phyloP scores from a whole-genome alignment of 35 echinoderm and acorn worm genomes.

The Ophioderma brevispina region DNA sequence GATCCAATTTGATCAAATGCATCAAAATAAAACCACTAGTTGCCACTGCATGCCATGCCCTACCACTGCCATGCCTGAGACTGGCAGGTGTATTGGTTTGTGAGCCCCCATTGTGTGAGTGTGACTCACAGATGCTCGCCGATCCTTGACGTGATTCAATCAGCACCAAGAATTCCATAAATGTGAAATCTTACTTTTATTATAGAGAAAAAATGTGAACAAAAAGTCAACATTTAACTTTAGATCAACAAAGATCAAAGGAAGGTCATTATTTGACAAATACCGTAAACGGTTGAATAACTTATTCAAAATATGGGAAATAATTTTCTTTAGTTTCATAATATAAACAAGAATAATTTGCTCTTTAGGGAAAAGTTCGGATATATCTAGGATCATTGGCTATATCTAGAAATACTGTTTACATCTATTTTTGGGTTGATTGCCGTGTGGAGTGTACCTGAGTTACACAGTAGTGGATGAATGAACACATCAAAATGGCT shows the following conservation, averaged over 20 bases:
- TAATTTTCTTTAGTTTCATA: neutral
- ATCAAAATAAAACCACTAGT: too few species aligned
- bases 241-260: too few species aligned
- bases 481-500: neutral
- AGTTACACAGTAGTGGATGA: neutral
- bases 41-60: too few species aligned
- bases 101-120: too few species aligned
- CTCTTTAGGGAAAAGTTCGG: neutral
- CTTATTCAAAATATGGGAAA: neutral
- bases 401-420: neutral
- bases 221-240: too few species aligned
- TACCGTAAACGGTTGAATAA: neutral
- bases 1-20: too few species aligned
- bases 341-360: neutral
- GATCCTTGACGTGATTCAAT: neutral
- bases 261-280: neutral
- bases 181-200: neutral
- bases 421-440: neutral
- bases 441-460: neutral
- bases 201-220: neutral
- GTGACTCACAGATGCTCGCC: neutral
- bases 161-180: constrained; percentile 1
- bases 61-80: too few species aligned
- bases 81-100: too few species aligned
- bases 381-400: neutral